Evolutionary conservation across 2,113 vertebrate genomes (phyloP), one percentile per base, ranked within the genome.

Genomic region (Galeopterus variegatus): DNA sequence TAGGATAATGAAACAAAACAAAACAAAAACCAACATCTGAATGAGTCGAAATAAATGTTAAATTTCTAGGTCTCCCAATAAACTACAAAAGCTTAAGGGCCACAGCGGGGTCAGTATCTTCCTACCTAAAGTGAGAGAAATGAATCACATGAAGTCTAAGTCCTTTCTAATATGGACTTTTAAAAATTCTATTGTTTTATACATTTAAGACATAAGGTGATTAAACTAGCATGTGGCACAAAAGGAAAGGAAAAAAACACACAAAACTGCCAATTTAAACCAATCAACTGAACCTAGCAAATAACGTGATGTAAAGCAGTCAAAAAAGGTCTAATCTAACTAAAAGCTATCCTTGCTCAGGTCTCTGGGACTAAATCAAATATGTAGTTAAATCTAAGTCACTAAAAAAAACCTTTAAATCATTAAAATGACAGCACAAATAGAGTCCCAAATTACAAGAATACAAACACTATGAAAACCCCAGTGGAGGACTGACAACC

Each of bases 191-290:
- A 67, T 58, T 31, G 65, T 50, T 95, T 76, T 93, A 87, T 24
- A 87, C 33, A 70, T 56, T 92, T 88, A 83, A 81, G 52, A 36
- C 28, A 50, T 28, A 90, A 76, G 62, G 93, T 79, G 33, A 93
- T 67, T 36, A 93, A 93, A 90, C 24, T 33, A 91, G 24, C 54
- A 84, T 19, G 50, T 88, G 19, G 10, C 48, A 69, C 60, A 87
- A 94, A 76, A 85, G 10, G 15, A 60, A 67, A 75, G 19, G 18
- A 24, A 76, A 50, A 82, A 86, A 6, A 77, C 19, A 33, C 23
- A 94, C 54, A 80, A 88, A 80, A 77, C 75, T 65, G 70, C 9
- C 87, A 90, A 84, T 48, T 91, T 54, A 96, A 96, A 58, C 73
- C 56, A 95, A 64, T 31, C 58, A 65, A 82, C 33, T 60, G 50